Evolutionary conservation across 2,113 vertebrate genomes (phyloP), one percentile per base, ranked within the genome.

Genomic region (Sinocyclocheilus maitianheensis): DNA sequence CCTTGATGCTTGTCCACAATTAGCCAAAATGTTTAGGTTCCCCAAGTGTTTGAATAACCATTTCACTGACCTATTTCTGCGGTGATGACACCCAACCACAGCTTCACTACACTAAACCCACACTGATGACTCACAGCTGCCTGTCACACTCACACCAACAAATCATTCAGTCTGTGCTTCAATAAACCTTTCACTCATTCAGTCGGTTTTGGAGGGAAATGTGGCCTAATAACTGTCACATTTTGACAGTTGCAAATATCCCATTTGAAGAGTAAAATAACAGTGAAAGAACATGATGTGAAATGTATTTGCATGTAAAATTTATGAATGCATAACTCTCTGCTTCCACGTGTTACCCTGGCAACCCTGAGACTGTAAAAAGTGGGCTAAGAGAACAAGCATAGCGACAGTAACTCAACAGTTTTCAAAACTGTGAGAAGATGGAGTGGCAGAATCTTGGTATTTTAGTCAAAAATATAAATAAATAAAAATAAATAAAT

Each of bases 101-200:
- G 48, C 18, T 48, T 62, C 18, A 37, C 85, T 81, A 34, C 13
- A 86, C n/a, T 62, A 62, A 85, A 72, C 48, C 65, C 77, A 72
- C 53, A 48, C 48, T 14, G n/a, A 79, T 85, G 76, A 85, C 22
- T 85, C 84, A 86, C 37, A 72, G 77, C 4, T 63, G 55, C 40
- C 75, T 37, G 75, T 78, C 77, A 78, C n/a, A 85, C 46, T 46
- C 22, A 62, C 16, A 48, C n/a, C 40, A 81, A 40, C 77, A 75
- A 74, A 81, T 81, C 77, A 62, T 34, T 62, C 77, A 74, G 43
- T 37, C 37, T 24, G 48, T 4, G 26, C 85, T 80, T 72, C 69
- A 60, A 74, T 24, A 74, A 86, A 71, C 63, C 84, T 37, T 85
- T 79, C 37, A 72, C 63, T 80, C 34, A 16, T 18, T 22, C 55